Percentiles rank a stretch among this genome's conserved stretches.
Evolutionary conservation across 2,797 vertebrate genomes (phyloP).

Genomic region (Moxostoma hubbsi): DNA sequence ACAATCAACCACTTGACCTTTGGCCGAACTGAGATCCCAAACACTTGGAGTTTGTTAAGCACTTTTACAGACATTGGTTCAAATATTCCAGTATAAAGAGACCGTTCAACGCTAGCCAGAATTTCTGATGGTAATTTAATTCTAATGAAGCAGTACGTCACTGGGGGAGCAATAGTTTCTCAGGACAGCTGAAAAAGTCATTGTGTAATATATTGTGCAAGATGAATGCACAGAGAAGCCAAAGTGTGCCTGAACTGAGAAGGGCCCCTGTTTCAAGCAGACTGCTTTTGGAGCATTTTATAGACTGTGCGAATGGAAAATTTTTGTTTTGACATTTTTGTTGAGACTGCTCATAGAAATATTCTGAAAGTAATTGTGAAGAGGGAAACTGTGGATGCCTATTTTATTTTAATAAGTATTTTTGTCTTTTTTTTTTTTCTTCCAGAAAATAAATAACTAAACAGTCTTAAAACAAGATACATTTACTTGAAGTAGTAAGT

Average conservation of each 20-base stretch:
- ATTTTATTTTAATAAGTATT: constrained; percentile 15
- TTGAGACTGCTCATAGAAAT: background rate
- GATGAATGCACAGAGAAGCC: background rate
- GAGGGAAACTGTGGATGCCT: constrained; percentile 1
- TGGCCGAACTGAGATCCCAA: background rate
- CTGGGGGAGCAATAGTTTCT: background rate
- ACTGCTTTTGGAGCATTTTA: constrained; percentile 6
- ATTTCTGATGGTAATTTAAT: too few relatives aligned
- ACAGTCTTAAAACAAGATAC: too few relatives aligned
- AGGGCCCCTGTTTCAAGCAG: background rate
- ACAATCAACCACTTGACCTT: constrained; percentile 1
- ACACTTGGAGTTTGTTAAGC: background rate
- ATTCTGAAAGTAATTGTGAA: background rate
- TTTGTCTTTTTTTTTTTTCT: background rate
- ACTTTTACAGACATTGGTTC: background rate
- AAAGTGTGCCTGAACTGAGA: constrained; percentile 7
- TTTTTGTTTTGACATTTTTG: constrained; percentile 11
- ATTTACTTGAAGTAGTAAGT: too few relatives aligned
- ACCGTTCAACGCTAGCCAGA: too few relatives aligned
- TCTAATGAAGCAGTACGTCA: too few relatives aligned
- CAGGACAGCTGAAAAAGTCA: background rate
- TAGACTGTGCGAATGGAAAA: background rate
- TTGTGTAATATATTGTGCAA: background rate
- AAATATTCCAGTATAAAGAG: background rate
- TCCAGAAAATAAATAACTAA: too few relatives aligned